A percentile compares a stretch with the other conserved stretches of the same genome.
Conservation (phyloP, 2,888 invertebrate genomes). For the Chouioia cunea region DNA sequence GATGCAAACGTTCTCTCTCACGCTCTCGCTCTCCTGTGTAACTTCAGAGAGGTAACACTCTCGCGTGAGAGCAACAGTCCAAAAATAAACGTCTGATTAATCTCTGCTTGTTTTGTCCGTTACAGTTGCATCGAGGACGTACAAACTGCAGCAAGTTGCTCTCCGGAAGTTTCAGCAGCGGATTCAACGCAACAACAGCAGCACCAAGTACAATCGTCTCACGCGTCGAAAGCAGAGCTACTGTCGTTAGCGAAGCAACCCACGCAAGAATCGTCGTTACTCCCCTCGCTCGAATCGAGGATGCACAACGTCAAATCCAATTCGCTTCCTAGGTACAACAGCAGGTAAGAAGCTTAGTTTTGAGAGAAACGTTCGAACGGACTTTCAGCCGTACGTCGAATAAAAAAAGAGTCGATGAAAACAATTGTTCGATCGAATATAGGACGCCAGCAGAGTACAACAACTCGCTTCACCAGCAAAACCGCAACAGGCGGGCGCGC, state of each 20-base stretch:
- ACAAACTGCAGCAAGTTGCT: constrained; percentile 22
- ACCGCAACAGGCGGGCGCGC: constrained; percentile 53
- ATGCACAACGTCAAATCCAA: constrained; percentile 23
- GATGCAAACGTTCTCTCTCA: too few relatives aligned
- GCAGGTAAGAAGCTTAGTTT: not conserved
- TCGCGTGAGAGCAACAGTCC: too few relatives aligned
- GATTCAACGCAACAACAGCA: constrained; percentile 1
- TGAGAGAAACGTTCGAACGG: not conserved
- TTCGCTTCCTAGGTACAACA: not conserved
- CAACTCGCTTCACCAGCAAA: constrained; percentile 54
- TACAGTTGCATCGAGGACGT: constrained; percentile 43
- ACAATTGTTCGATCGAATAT: constrained; percentile 5
- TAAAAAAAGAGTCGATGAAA: not conserved
- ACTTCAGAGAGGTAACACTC: too few relatives aligned
- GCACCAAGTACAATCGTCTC: not conserved
- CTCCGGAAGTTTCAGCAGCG: not conserved
- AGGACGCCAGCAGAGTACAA: too few relatives aligned
- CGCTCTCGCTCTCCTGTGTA: too few relatives aligned
- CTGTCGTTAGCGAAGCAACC: constrained; percentile 11
- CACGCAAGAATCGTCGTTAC: constrained; percentile 8
- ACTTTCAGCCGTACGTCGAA: not conserved
- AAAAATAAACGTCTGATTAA: not conserved
- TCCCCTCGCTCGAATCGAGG: constrained; percentile 24
- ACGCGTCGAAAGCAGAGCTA: too few relatives aligned
- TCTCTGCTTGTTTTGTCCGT: constrained; percentile 14